Percentiles rank a stretch among this genome's conserved stretches.
phyloP scores from a whole-genome alignment of 2,888 invertebrate species.

The Hypomecis atomaria region DNA sequence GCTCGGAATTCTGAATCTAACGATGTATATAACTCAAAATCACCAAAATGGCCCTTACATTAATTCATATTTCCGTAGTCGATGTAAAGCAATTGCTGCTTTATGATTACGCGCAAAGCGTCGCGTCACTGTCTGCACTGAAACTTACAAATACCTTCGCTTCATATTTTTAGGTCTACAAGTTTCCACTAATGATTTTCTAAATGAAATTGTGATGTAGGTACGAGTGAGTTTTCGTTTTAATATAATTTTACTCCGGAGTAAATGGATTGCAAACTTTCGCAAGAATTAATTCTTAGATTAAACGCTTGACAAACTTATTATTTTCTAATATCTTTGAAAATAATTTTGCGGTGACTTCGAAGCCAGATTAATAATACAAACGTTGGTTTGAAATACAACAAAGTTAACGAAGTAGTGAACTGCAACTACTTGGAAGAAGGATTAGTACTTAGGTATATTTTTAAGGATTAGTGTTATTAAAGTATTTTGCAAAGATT shows the following conservation, averaged over 20 bases:
- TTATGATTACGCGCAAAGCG: too few species aligned
- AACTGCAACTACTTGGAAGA: not conserved
- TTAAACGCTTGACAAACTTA: conserved; percentile 32
- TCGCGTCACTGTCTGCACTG: too few species aligned
- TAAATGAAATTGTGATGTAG: conserved; percentile 18
- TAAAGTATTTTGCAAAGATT: not conserved
- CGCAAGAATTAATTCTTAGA: conserved; percentile 22
- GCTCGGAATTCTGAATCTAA: too few species aligned
- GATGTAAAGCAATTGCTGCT: too few species aligned
- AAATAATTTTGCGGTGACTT: conserved; percentile 15
- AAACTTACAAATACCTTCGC: not conserved
- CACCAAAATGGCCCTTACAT: too few species aligned
- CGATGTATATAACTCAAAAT: too few species aligned
- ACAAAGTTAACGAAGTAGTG: not conserved
- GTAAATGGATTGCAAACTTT: conserved; percentile 28
- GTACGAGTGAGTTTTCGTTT: conserved; percentile 19
- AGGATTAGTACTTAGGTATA: too few species aligned
- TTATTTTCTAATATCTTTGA: conserved; percentile 25
- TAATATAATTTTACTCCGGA: conserved; percentile 24
- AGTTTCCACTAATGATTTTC: conserved; percentile 6
- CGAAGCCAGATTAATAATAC: conserved; percentile 1
- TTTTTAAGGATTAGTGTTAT: not conserved
- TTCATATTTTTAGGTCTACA: conserved; percentile 15
- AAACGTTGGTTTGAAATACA: conserved; percentile 4
- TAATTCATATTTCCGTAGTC: too few species aligned